Conservation (phyloP, 1,140 invertebrate genomes). For the Tribolium castaneum region DNA sequence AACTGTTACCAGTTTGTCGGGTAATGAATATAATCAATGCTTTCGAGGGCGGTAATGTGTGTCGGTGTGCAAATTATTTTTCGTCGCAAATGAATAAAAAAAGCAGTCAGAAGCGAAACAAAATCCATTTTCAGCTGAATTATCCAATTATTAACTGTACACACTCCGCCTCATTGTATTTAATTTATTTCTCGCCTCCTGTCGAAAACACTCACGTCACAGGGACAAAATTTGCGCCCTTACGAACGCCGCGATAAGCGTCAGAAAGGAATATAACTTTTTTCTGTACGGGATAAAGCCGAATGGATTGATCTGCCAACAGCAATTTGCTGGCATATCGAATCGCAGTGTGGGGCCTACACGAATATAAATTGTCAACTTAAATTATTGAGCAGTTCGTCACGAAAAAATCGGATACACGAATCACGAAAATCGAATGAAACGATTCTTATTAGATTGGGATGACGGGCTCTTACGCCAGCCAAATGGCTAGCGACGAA, state of each 20-base stretch:
- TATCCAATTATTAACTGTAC: constrained; percentile 44
- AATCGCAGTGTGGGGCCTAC: constrained; percentile 45
- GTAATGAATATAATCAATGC: constrained; percentile 60
- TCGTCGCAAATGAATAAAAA: constrained; percentile 5
- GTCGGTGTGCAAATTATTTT: constrained; percentile 17
- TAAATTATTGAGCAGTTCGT: constrained; percentile 48
- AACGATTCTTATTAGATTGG: constrained; percentile 34
- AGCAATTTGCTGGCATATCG: constrained; percentile 48
- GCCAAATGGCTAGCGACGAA: neutral
- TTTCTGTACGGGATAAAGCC: constrained; percentile 40
- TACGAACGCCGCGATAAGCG: constrained; percentile 28
- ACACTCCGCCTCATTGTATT: constrained; percentile 44
- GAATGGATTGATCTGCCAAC: constrained; percentile 46
- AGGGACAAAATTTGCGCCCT: constrained; percentile 36
- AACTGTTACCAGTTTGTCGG: constrained; percentile 61
- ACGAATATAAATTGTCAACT: constrained; percentile 46
- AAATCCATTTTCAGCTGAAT: constrained; percentile 42
- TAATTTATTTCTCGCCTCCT: constrained; percentile 43
- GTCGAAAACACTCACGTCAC: constrained; percentile 42
- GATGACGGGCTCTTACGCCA: neutral
- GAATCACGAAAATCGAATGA: constrained; percentile 15
- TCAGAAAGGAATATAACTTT: constrained; percentile 41
- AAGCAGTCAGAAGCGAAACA: neutral
- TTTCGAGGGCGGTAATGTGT: constrained; percentile 18
- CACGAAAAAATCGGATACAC: constrained; percentile 18